Percentiles rank a stretch among this genome's conserved stretches.
phyloP scores from a whole-genome alignment of 1,140 invertebrate genomes.

The Theocolax elegans region DNA sequence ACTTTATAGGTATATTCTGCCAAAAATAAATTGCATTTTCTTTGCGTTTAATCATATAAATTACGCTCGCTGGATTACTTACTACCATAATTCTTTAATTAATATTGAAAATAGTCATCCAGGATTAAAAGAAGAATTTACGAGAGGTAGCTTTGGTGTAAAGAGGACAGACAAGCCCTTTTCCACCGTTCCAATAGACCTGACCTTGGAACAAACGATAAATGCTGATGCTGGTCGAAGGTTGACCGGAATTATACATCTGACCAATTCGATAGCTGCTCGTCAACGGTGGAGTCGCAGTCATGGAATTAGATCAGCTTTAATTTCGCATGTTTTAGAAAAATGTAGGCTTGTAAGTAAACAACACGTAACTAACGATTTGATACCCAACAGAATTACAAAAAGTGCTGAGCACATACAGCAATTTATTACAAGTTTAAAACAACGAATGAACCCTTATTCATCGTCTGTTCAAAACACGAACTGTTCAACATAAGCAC shows the following conservation, averaged over 20 bases:
- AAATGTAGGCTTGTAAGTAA: background rate
- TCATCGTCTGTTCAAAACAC: constrained; percentile 24
- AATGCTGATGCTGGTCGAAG: constrained; percentile 49
- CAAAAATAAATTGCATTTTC: constrained; percentile 55
- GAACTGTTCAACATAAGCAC: constrained; percentile 45
- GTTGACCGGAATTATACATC: constrained; percentile 43
- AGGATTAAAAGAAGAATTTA: constrained; percentile 41
- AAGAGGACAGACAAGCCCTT: background rate
- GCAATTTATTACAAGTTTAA: background rate
- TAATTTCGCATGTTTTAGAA: background rate
- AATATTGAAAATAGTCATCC: constrained; percentile 48
- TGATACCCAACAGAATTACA: background rate
- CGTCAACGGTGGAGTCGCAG: background rate
- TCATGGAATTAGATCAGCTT: background rate
- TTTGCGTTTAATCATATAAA: constrained; percentile 57
- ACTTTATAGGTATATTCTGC: constrained; percentile 43
- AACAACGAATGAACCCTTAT: background rate
- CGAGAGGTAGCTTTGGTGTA: constrained; percentile 42
- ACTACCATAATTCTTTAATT: constrained; percentile 40
- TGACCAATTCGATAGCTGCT: constrained; percentile 16
- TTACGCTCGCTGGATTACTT: constrained; percentile 49
- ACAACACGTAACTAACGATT: background rate
- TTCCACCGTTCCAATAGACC: constrained; percentile 41
- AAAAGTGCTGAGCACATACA: background rate
- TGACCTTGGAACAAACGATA: constrained; percentile 51